phyloP scores from a whole-genome alignment of 2,113 vertebrate species.

The Turnix velox region DNA sequence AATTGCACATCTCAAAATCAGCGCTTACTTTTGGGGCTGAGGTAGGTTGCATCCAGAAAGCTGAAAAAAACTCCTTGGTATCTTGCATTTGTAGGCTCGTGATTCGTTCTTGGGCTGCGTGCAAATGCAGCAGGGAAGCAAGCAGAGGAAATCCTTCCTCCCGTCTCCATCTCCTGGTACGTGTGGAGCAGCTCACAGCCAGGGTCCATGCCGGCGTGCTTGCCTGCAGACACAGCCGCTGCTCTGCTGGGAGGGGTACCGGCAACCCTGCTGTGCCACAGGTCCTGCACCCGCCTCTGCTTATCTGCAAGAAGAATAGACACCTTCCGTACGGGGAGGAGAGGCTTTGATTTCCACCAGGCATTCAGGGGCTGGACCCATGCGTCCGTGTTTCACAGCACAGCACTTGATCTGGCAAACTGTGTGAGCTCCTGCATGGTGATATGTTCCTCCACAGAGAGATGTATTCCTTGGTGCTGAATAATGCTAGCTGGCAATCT shows the following conservation, averaged over 20 bases:
- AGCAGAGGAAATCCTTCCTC: slow-evolving; percentile 56
- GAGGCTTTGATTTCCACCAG: background rate
- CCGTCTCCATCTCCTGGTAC: background rate
- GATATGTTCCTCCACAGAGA: fast-evolving
- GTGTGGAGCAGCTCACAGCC: slow-evolving; percentile 15
- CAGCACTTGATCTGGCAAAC: background rate
- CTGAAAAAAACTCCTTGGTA: background rate
- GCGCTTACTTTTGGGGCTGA: background rate
- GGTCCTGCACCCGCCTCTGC: background rate
- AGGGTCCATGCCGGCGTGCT: background rate
- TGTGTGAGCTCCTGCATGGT: fast-evolving
- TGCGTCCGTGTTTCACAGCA: background rate
- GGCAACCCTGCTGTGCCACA: background rate
- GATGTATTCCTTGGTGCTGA: background rate
- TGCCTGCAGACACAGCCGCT: background rate
- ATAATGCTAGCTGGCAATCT: background rate
- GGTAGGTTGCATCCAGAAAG: background rate
- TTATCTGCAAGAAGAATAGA: background rate
- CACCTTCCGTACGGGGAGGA: background rate
- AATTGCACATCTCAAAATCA: background rate
- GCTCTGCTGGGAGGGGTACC: background rate
- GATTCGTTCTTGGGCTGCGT: slow-evolving; percentile 2
- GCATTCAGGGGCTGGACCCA: background rate
- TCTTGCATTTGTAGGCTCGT: background rate
- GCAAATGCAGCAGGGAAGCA: background rate